phyloP scores from a whole-genome alignment of 2,797 vertebrate species.

The Coregonus ussuriensis region DNA sequence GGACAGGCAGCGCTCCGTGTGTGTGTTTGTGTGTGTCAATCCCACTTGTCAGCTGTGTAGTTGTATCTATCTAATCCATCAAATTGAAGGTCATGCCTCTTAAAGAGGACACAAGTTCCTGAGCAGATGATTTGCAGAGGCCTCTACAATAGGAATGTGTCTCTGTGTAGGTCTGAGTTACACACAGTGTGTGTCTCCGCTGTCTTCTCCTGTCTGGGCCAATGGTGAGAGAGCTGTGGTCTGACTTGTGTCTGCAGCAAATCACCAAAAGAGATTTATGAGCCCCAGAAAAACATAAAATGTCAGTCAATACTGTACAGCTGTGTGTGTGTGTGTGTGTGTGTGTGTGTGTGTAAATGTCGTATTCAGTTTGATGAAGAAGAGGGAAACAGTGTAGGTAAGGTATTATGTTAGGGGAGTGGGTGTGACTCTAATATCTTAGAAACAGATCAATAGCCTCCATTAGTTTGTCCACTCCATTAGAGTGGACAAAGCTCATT shows the following conservation, averaged over 20 bases:
- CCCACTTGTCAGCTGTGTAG: too few species aligned
- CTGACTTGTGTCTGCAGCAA: constrained; percentile 38
- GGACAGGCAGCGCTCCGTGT: too few species aligned
- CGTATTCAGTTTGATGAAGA: neutral
- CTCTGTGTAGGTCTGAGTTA: too few species aligned
- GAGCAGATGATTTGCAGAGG: too few species aligned
- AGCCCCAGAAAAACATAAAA: constrained; percentile 1
- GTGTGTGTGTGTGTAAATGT: neutral
- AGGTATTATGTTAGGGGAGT: constrained; percentile 37
- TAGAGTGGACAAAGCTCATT: constrained; percentile 27
- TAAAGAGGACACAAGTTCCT: too few species aligned
- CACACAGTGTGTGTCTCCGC: too few species aligned
- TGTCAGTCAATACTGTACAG: constrained; percentile 45
- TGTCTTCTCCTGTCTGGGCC: too few species aligned
- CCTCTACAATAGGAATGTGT: too few species aligned
- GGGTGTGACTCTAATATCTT: constrained; percentile 59
- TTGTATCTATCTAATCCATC: too few species aligned
- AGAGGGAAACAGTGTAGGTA: neutral
- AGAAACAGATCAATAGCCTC: constrained; percentile 46
- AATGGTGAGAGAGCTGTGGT: neutral
- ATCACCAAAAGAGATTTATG: constrained; percentile 51
- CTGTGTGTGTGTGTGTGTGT: constrained; percentile 26
- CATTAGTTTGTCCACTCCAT: constrained; percentile 28
- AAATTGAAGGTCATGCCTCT: too few species aligned
- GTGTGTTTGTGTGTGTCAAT: too few species aligned